Evolutionary conservation across 37 sponge, comb jelly and placozoan species (phyloP).

Genomic region (Aplysina aerophoba): DNA sequence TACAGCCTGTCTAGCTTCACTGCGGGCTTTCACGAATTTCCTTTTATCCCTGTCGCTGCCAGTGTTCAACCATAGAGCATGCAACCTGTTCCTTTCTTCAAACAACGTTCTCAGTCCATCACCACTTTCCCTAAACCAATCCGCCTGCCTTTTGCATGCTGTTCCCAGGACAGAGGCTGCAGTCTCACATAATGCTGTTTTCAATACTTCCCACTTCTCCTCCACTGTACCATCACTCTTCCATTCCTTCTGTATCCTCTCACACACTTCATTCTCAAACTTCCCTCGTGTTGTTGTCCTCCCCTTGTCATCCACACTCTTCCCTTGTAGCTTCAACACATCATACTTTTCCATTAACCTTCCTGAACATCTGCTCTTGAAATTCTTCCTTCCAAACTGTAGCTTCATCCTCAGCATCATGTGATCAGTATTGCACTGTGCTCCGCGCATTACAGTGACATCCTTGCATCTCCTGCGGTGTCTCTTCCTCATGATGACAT

Average conservation of each 20-base stretch:
- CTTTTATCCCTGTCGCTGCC: constrained; percentile 23
- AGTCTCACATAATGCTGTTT: neutral
- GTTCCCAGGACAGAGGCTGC: neutral
- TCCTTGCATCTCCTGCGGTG: constrained; percentile 38
- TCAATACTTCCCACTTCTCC: constrained; percentile 2
- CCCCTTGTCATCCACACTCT: constrained; percentile 25
- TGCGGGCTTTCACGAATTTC: neutral
- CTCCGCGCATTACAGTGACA: constrained; percentile 37
- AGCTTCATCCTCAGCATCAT: constrained; percentile 16
- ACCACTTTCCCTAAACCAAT: constrained; percentile 5
- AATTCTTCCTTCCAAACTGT: neutral
- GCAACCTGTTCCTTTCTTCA: constrained; percentile 4
- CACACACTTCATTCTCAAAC: neutral
- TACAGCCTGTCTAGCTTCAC: constrained; percentile 13
- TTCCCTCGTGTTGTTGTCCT: constrained; percentile 4
- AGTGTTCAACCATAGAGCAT: constrained; percentile 16
- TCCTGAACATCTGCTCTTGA: neutral
- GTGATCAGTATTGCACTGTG: constrained; percentile 31
- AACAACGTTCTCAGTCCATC: neutral
- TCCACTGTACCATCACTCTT: neutral
- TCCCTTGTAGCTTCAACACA: constrained; percentile 18
- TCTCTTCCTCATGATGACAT: constrained; percentile 29
- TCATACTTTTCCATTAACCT: constrained; percentile 27
- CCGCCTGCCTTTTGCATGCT: neutral
- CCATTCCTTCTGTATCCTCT: constrained; percentile 6